phyloP scores from a whole-genome alignment of 2,888 invertebrate genomes.

The Pycnomerus fuliginosus region DNA sequence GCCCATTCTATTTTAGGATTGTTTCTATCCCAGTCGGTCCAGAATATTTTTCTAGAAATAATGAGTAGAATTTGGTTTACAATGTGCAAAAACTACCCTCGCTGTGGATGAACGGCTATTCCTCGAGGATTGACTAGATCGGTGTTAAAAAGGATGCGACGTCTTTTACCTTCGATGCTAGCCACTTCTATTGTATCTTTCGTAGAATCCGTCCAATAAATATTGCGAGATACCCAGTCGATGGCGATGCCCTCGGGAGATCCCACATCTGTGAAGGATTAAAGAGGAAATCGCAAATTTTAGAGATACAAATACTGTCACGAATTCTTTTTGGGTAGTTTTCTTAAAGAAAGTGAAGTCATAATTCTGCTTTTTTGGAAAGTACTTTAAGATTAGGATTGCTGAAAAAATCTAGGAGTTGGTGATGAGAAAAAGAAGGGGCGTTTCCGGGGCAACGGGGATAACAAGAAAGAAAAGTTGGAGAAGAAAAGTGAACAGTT shows the following conservation, averaged over 20 bases:
- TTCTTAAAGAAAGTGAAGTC: too few species aligned
- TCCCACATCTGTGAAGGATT: constrained; percentile 71
- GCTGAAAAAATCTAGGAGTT: too few species aligned
- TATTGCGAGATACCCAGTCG: constrained; percentile 88
- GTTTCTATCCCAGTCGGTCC: constrained; percentile 95
- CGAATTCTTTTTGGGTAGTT: too few species aligned
- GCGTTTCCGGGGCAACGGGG: too few species aligned
- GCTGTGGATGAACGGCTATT: constrained; percentile 88
- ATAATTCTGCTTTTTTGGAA: too few species aligned
- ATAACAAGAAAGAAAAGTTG: too few species aligned
- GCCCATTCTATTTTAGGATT: constrained; percentile 92
- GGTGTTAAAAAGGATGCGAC: constrained; percentile 73
- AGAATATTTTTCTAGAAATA: constrained; percentile 81
- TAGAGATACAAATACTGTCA: too few species aligned
- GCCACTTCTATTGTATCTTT: constrained; percentile 88
- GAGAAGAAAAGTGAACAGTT: too few species aligned
- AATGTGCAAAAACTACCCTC: constrained; percentile 61
- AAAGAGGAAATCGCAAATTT: too few species aligned
- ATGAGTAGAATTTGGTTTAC: background rate
- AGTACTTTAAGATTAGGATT: too few species aligned
- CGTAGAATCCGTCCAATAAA: constrained; percentile 96
- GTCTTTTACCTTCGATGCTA: constrained; percentile 73
- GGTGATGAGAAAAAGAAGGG: too few species aligned
- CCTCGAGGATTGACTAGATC: constrained; percentile 90
- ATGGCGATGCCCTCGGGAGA: constrained; percentile 93